Conservation (phyloP, 2,797 vertebrate genomes). For the Vultur gryphus region DNA sequence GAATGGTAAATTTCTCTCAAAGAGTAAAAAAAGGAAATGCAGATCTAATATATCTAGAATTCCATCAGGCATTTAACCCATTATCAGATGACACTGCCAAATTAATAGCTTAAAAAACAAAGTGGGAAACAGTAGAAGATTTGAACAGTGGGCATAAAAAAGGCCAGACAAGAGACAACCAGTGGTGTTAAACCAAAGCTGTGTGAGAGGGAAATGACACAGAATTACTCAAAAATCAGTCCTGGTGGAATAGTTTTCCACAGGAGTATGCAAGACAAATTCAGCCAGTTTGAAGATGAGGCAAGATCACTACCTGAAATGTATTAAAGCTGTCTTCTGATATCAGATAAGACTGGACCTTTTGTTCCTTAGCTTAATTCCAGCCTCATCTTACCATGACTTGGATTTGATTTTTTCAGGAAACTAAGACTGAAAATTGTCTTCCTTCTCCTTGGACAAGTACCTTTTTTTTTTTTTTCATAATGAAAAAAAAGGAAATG, state of each 20-base stretch:
- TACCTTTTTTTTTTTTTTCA: too few relatives aligned
- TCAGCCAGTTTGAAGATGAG: not conserved
- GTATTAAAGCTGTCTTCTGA: not conserved
- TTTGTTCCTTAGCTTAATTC: not conserved
- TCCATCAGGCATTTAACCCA: not conserved
- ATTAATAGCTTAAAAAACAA: not conserved
- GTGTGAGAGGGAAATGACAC: not conserved
- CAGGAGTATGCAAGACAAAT: not conserved
- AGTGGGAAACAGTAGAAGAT: not conserved
- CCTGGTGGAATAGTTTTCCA: not conserved
- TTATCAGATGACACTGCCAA: not conserved
- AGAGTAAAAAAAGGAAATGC: not conserved
- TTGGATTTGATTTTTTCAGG: not conserved
- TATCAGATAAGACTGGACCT: not conserved
- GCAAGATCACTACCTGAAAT: not conserved
- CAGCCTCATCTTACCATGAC: not conserved
- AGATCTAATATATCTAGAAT: not conserved
- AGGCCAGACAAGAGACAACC: not conserved
- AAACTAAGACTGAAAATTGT: not conserved
- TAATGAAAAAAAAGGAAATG: not conserved
- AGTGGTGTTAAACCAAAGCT: not conserved
- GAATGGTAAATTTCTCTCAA: not conserved
- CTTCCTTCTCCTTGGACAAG: not conserved
- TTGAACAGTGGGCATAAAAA: not conserved
- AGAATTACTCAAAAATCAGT: not conserved